phyloP scores from a whole-genome alignment of 2,888 invertebrate genomes.

The Drosophila ezoana region DNA sequence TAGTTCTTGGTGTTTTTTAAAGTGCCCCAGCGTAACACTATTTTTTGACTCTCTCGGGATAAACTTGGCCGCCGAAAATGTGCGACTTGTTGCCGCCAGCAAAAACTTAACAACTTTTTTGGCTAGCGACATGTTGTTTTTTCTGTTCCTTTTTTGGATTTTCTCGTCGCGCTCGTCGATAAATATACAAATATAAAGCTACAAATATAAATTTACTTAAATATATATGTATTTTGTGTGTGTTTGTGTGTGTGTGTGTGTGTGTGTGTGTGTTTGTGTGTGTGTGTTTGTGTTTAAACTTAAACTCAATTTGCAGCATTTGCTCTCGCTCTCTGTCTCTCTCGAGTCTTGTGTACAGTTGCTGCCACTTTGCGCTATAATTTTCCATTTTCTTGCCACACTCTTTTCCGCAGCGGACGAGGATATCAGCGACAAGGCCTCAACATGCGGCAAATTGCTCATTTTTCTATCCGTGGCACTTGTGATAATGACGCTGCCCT shows the following conservation, averaged over 20 bases:
- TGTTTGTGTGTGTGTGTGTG: too few relatives aligned
- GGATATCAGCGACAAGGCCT: slow-evolving; percentile 87
- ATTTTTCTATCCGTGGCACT: slow-evolving; percentile 93
- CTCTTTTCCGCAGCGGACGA: slow-evolving; percentile 87
- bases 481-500: slow-evolving; percentile 94
- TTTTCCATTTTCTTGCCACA: slow-evolving; percentile 59
- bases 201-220: slow-evolving; percentile 5
- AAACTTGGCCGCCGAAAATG: slow-evolving; percentile 17
- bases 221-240: slow-evolving; percentile 8
- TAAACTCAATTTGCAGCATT: slow-evolving; percentile 68
- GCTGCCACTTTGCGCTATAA: slow-evolving; percentile 51
- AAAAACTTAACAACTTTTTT: slow-evolving; percentile 47
- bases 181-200: slow-evolving; percentile 6
- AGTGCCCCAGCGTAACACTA: slow-evolving; percentile 39
- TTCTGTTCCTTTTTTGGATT: not conserved
- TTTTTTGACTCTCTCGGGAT: slow-evolving; percentile 48
- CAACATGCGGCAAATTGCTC: slow-evolving; percentile 93
- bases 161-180: slow-evolving; percentile 2
- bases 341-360: slow-evolving; percentile 11
- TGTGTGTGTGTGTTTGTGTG: slow-evolving; percentile 15
- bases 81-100: slow-evolving; percentile 64
- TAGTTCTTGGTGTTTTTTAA: slow-evolving; percentile 9
- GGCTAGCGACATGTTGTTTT: slow-evolving; percentile 34
- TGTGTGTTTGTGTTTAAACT: slow-evolving; percentile 12
- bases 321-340: slow-evolving; percentile 2